phyloP scores from a whole-genome alignment of 2,888 invertebrate genomes.

The Rhagonycha fulva region DNA sequence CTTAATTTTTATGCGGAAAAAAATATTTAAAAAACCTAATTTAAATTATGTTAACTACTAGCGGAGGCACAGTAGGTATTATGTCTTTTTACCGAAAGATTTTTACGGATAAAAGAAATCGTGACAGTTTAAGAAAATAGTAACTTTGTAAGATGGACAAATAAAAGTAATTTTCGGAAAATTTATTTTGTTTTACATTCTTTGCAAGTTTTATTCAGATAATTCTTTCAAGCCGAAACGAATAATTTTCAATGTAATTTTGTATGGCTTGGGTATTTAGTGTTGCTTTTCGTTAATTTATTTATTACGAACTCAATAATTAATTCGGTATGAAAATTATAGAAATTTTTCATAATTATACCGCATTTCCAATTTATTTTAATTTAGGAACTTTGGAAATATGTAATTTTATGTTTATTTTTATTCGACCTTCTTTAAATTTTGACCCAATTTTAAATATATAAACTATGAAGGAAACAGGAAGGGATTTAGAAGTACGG shows the following conservation, averaged over 20 bases:
- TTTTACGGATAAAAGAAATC: no score
- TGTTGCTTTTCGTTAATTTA: background rate
- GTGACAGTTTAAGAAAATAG: background rate
- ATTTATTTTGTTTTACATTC: no score
- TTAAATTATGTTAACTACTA: background rate
- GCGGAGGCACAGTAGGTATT: background rate
- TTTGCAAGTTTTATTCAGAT: no score
- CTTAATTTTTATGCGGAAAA: background rate
- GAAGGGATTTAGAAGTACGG: background rate
- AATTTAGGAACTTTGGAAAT: background rate
- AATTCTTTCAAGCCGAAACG: no score
- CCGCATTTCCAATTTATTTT: background rate
- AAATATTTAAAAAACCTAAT: background rate
- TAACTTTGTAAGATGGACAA: no score
- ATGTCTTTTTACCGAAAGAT: no score
- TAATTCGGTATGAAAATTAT: background rate
- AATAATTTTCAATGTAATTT: background rate
- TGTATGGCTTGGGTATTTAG: background rate
- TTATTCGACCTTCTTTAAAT: background rate
- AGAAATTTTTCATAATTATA: background rate
- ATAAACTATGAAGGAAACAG: background rate
- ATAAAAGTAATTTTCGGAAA: no score
- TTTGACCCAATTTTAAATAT: background rate
- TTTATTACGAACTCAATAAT: background rate
- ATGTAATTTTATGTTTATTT: background rate